Evolutionary conservation across 2,888 invertebrate species (phyloP).

Genomic region (Caenorhabditis sp.): DNA sequence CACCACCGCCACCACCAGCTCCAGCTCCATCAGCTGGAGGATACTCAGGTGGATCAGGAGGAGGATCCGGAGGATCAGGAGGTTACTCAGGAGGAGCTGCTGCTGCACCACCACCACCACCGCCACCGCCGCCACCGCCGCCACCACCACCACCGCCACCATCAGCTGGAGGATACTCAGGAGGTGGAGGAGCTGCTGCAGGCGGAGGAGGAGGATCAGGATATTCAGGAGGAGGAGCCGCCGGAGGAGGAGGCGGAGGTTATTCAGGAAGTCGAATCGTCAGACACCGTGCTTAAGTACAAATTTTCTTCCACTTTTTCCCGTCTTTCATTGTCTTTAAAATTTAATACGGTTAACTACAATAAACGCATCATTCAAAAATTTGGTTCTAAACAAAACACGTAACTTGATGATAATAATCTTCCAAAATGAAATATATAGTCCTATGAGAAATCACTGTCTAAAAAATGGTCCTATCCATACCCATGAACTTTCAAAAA

Average conservation of each 20-base stretch:
- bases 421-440: too few species aligned
- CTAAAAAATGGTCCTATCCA: too few species aligned
- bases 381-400: too few species aligned
- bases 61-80: slow-evolving; percentile 5
- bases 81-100: slow-evolving; percentile 7
- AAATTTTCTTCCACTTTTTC: background rate
- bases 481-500: too few species aligned
- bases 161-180: slow-evolving; percentile 13
- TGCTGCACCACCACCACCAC: slow-evolving; percentile 1
- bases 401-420: too few species aligned
- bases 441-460: too few species aligned
- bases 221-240: slow-evolving; percentile 1
- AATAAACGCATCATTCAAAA: background rate
- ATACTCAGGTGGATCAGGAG: slow-evolving; percentile 1
- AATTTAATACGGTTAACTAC: background rate
- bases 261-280: background rate
- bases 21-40: slow-evolving; percentile 3
- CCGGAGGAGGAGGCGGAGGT: background rate
- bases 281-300: background rate
- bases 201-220: slow-evolving; percentile 8
- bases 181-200: slow-evolving; percentile 5
- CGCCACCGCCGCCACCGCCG: slow-evolving; percentile 1
- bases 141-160: slow-evolving; percentile 2
- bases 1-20: background rate
- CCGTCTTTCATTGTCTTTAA: background rate